These are phyloP conservation scores for Pantelozetes paolii DNA, from an alignment of 2,888 invertebrate genomes.

Conservation along the genomic window DNA sequence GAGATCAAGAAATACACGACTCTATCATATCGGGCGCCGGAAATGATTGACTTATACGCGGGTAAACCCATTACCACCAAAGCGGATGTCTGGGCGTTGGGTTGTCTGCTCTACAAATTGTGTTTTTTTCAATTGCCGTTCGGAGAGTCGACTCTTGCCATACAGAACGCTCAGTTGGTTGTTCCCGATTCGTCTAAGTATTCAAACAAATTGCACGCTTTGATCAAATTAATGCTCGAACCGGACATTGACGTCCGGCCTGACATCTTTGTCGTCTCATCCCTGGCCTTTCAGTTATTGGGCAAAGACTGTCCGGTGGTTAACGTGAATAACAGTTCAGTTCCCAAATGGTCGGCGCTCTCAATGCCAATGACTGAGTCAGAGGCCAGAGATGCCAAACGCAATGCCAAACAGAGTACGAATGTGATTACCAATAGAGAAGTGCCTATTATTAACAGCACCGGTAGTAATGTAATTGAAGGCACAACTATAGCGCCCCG, in stretches of 20 bases:
- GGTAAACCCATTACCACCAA: slow-evolving; percentile 77
- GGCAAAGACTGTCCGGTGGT: slow-evolving; percentile 67
- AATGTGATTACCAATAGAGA: slow-evolving; percentile 32
- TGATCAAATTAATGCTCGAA: slow-evolving; percentile 77
- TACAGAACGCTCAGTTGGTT: slow-evolving; percentile 79
- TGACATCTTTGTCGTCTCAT: slow-evolving; percentile 58
- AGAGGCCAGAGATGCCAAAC: slow-evolving; percentile 32
- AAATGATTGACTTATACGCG: slow-evolving; percentile 86
- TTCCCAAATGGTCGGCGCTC: slow-evolving; percentile 42
- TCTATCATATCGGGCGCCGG: slow-evolving; percentile 79
- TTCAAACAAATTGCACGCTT: slow-evolving; percentile 65
- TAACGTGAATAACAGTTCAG: slow-evolving; percentile 62
- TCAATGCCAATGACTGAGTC: slow-evolving; percentile 36
- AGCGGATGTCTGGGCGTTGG: slow-evolving; percentile 85
- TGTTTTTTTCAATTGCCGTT: slow-evolving; percentile 85
- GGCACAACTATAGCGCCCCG: slow-evolving; percentile 74
- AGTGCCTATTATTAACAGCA: slow-evolving; percentile 15
- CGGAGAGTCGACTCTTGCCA: slow-evolving; percentile 85
- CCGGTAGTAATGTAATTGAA: slow-evolving; percentile 57
- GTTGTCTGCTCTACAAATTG: slow-evolving; percentile 79
- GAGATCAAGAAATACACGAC: slow-evolving; percentile 67
- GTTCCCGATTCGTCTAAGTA: slow-evolving; percentile 76
- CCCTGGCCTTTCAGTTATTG: slow-evolving; percentile 51
- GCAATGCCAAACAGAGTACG: slow-evolving; percentile 8
- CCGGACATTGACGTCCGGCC: slow-evolving; percentile 75